These are phyloP conservation scores for Scomber japonicus DNA, from an alignment of 2,113 vertebrate genomes.

Conservation along the genomic window DNA sequence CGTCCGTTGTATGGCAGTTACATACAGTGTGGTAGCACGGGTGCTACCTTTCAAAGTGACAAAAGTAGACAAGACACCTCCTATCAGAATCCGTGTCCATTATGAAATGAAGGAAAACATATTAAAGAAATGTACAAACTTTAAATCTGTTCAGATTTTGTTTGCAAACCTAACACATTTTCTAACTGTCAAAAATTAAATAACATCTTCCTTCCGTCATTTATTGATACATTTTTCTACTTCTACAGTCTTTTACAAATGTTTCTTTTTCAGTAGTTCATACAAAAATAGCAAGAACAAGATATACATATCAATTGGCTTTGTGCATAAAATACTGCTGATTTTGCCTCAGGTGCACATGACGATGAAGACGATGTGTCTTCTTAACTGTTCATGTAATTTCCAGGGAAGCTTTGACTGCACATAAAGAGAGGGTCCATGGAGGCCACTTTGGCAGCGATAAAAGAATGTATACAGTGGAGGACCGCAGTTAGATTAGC, in stretches of 20 bases:
- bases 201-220: not conserved
- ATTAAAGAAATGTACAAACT: conserved; percentile 21
- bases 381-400: conserved; percentile 86
- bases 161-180: not conserved
- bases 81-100: not conserved
- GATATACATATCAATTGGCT: conserved; percentile 68
- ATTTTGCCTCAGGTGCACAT: conserved; percentile 53
- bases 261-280: conserved; percentile 58
- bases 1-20: conserved; percentile 10
- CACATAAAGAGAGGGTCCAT: conserved; percentile 92
- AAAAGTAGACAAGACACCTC: not conserved
- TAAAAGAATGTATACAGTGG: conserved; percentile 94
- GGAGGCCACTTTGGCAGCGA: conserved; percentile 95
- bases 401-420: conserved; percentile 88
- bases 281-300: conserved; percentile 84
- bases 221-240: conserved; percentile 59
- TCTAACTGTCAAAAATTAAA: conserved; percentile 17
- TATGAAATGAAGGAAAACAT: not conserved
- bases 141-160: not conserved
- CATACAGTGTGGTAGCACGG: not conserved
- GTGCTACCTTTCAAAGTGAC: conserved; percentile 2
- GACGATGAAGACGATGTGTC: conserved; percentile 47
- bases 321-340: conserved; percentile 75
- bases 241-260: conserved; percentile 57
- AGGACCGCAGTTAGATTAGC: conserved; percentile 92